Evolutionary conservation across 2,113 vertebrate genomes (phyloP), one percentile per base, ranked within the genome.

Genomic region (Centropus bengalensis): DNA sequence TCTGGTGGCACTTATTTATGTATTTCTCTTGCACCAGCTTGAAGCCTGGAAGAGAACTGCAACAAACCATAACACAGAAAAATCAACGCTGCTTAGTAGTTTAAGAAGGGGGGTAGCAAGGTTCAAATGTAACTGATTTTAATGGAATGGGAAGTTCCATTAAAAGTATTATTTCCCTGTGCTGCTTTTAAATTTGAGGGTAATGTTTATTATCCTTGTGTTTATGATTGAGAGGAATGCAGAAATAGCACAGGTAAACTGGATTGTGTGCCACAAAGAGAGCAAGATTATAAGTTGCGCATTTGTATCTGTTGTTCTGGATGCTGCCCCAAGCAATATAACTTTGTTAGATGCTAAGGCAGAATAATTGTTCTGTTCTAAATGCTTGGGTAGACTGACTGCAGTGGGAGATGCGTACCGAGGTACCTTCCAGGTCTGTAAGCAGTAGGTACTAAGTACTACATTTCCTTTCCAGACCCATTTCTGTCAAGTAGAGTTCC

Each of bases 391-490:
- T 8, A 15, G 33, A 6, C 28, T 70, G 75, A 6, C 28, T 70
- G 75, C 56, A 30, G 1, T 55, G 62, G 16, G 26, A 20, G 24
- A 14, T 14, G 2, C 0, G 2, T 27, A 67, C n/a, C 1, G 1
- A 42, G 24, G 19, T n/a, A 5, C 22, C 47, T 75, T 55, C 62
- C 15, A 47, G 22, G 23, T 56, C n/a, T 88, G 32, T 26, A 85
- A 78, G 16, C n/a, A 56, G 49, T 22, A 24, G 56, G 8, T 88
- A 42, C 24, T 28, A 16, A 24, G 16, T 24, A 44, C 5, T 62
- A 3, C 76, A 38, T 60, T 47, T 54, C 40, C 36, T 75, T 67
- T 76, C 54, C 71, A 59, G 42, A 60, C 15, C 52, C 26, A 7
- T 38, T 70, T 78, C 54, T 80, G 15, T 28, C 44, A 68, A 11